A percentile compares a stretch with the other conserved stretches of the same genome.
phyloP scores from a whole-genome alignment of 2,888 invertebrate species.

The Sminthurides aquaticus region DNA sequence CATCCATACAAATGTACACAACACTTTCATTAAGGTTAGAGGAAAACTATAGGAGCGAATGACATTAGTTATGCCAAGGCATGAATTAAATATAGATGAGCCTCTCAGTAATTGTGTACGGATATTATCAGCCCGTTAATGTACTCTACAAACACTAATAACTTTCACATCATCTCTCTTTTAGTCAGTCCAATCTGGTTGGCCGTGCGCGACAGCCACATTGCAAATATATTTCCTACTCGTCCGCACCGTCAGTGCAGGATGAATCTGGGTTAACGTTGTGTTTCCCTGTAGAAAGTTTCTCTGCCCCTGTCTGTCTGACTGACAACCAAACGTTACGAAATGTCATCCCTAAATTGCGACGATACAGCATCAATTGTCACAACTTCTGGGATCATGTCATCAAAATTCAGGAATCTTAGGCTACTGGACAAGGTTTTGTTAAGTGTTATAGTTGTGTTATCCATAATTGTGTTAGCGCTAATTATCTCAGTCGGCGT shows the following conservation, averaged over 20 bases:
- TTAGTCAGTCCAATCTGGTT: too few relatives aligned
- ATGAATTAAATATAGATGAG: not conserved
- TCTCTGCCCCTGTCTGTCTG: too few relatives aligned
- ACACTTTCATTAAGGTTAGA: too few relatives aligned
- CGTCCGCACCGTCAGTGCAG: too few relatives aligned
- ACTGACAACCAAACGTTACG: not conserved
- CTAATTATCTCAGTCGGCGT: constrained; percentile 18
- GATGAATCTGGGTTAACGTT: not conserved
- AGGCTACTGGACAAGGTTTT: constrained; percentile 16
- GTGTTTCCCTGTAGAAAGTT: not conserved
- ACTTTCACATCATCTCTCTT: not conserved
- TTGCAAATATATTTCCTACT: too few relatives aligned
- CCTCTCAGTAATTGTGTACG: not conserved
- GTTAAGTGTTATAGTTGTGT: not conserved
- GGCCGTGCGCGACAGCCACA: too few relatives aligned
- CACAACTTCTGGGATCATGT: not conserved
- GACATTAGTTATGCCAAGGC: not conserved
- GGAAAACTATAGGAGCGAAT: not conserved
- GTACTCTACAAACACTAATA: not conserved
- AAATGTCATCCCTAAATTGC: not conserved
- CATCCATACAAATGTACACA: too few relatives aligned
- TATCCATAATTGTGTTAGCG: constrained; percentile 4
- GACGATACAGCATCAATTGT: not conserved
- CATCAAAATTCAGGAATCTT: not conserved
- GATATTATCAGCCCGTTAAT: not conserved